Evolutionary conservation across 2,888 invertebrate genomes (phyloP).

Genomic region (Phasia obesa): DNA sequence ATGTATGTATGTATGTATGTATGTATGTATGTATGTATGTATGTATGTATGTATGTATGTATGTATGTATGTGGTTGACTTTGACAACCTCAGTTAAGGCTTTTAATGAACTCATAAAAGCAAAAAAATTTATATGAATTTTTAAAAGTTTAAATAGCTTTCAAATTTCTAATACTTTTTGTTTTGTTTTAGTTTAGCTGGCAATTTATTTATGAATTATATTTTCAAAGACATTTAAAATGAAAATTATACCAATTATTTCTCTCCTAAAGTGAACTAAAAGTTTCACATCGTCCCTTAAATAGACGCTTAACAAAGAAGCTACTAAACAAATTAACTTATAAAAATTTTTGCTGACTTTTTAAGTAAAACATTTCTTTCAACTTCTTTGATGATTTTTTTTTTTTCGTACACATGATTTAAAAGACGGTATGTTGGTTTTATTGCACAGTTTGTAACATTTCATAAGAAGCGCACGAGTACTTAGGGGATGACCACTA

Average conservation of each 20-base stretch:
- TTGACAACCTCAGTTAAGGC: conserved; percentile 9
- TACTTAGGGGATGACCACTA: no score
- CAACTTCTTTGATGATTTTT: conserved; percentile 6
- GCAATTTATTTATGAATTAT: neutral
- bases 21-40: no score
- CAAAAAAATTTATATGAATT: neutral
- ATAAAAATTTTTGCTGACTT: conserved; percentile 58
- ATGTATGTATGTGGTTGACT: conserved; percentile 30
- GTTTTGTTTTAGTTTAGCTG: neutral
- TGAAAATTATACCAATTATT: neutral
- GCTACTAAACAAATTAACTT: conserved; percentile 65
- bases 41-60: no score
- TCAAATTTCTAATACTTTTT: no score
- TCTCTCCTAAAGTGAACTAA: conserved; percentile 13
- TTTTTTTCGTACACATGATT: neutral
- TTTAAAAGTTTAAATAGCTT: no score
- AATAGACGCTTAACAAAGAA: neutral
- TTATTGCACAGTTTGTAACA: neutral
- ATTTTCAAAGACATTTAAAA: neutral
- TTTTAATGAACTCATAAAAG: neutral
- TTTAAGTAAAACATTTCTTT: conserved; percentile 42
- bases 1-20: no score
- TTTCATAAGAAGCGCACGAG: no score
- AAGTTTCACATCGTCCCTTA: neutral
- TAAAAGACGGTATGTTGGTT: neutral